Conservation (phyloP, 2,113 vertebrate genomes). For the rat (Rattus norvegicus) region GRCr8 NC_086031.1:87168001-87168500, state of each 20-base stretch:
- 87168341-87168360: background rate
- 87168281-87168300: background rate
- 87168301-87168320: background rate
- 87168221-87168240: background rate
- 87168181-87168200: background rate
- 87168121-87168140: background rate
- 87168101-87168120: background rate
- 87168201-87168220: background rate
- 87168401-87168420: background rate
- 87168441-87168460: background rate
- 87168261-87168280: background rate
- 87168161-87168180: background rate
- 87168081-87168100: constrained; percentile 6
- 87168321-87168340: background rate
- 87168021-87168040: constrained; percentile 98
- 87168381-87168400: constrained; percentile 18
- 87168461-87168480: background rate
- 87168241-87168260: background rate
- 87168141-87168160: background rate
- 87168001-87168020: constrained; percentile 96
- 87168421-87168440: background rate
- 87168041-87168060: constrained; percentile 88
- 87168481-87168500: background rate
- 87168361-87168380: background rate
- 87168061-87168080: background rate